Evolutionary conservation across 2,888 invertebrate species (phyloP).

Genomic region (Scaptomyza cyrtandrae): DNA sequence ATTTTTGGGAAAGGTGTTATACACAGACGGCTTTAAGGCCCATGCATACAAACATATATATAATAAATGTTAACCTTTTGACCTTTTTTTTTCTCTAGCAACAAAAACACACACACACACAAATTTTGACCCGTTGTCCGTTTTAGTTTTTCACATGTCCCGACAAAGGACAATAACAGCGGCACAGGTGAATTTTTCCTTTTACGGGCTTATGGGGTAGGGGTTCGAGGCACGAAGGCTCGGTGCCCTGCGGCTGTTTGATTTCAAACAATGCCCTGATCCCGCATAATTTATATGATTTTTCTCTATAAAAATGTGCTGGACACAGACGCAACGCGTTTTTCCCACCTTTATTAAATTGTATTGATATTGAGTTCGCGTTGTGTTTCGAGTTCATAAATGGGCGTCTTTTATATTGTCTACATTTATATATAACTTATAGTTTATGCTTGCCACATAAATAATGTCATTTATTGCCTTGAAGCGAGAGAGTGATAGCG

Average conservation of each 20-base stretch:
- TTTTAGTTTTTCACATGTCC: slow-evolving; percentile 56
- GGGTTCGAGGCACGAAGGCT: background rate
- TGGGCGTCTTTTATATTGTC: slow-evolving; percentile 59
- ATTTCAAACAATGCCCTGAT: slow-evolving; percentile 73
- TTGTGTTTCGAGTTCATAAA: slow-evolving; percentile 64
- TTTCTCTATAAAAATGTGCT: slow-evolving; percentile 55
- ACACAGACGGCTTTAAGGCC: slow-evolving; percentile 23
- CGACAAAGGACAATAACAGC: slow-evolving; percentile 62
- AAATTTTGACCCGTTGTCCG: slow-evolving; percentile 46
- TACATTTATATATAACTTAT: slow-evolving; percentile 37
- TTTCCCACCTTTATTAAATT: slow-evolving; percentile 79
- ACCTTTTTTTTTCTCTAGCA: slow-evolving; percentile 48
- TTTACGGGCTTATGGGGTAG: background rate
- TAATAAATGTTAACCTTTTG: slow-evolving; percentile 62
- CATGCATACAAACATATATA: slow-evolving; percentile 29
- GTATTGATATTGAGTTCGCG: slow-evolving; percentile 57
- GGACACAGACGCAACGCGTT: slow-evolving; percentile 53
- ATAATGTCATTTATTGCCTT: slow-evolving; percentile 69
- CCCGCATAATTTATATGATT: slow-evolving; percentile 80
- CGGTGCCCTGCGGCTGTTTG: slow-evolving; percentile 44
- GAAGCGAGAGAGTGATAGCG: slow-evolving; percentile 3
- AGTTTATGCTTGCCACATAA: slow-evolving; percentile 74
- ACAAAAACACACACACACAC: slow-evolving; percentile 26
- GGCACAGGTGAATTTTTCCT: slow-evolving; percentile 70
- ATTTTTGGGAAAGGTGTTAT: slow-evolving; percentile 60